Percentiles rank a stretch among this genome's conserved stretches.
phyloP scores from a whole-genome alignment of 64 coral and sea anemone species.

The Actinia equina region DNA sequence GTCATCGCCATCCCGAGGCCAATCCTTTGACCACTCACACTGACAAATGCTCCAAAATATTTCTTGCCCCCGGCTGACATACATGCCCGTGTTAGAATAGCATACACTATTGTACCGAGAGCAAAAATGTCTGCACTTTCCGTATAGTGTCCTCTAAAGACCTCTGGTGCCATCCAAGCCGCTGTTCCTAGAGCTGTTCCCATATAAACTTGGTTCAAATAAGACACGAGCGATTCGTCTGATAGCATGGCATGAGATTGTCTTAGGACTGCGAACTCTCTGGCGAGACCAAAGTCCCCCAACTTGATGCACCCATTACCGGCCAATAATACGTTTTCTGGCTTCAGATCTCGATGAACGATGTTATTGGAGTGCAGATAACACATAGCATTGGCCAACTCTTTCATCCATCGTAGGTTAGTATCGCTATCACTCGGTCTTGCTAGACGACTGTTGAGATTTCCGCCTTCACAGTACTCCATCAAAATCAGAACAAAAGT shows the following conservation, averaged over 20 bases:
- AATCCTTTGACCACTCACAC: not conserved
- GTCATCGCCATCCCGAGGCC: constrained; percentile 2
- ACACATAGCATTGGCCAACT: constrained; percentile 5
- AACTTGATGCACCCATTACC: constrained; percentile 1
- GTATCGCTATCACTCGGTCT: not conserved
- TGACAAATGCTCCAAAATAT: not conserved
- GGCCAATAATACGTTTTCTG: constrained; percentile 41
- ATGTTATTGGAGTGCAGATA: constrained; percentile 14
- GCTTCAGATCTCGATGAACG: constrained; percentile 46
- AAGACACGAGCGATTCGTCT: too few species aligned
- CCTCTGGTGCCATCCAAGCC: constrained; percentile 47
- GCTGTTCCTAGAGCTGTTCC: not conserved
- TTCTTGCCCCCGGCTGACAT: not conserved
- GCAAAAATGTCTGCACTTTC: constrained; percentile 59
- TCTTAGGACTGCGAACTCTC: constrained; percentile 31
- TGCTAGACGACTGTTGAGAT: constrained; percentile 20
- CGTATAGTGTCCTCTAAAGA: constrained; percentile 37
- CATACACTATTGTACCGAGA: constrained; percentile 20
- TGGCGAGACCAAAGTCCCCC: constrained; percentile 37
- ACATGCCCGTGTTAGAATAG: too few species aligned
- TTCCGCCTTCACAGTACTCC: constrained; percentile 38
- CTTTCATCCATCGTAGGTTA: constrained; percentile 20
- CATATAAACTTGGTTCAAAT: too few species aligned
- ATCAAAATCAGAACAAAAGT: constrained; percentile 16
- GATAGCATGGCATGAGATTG: too few species aligned